Conservation (phyloP, 2,797 vertebrate species). For the Limosa lapponica region DNA sequence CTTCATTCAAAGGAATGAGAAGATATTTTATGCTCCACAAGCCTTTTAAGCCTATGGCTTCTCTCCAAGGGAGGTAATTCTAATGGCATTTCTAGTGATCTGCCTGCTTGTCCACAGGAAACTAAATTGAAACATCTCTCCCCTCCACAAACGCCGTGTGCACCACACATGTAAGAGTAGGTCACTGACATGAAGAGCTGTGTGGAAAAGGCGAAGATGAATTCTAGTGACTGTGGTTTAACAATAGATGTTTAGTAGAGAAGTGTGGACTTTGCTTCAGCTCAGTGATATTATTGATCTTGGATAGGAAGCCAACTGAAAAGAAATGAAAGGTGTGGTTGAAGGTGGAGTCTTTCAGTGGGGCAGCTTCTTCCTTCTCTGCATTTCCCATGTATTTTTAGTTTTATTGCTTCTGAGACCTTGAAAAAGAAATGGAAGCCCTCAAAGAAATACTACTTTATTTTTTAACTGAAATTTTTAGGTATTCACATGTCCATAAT, state of each 20-base stretch:
- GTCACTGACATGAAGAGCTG: not conserved
- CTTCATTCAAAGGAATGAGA: conserved; percentile 46
- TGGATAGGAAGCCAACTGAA: not conserved
- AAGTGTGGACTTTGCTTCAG: not conserved
- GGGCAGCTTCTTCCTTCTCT: not conserved
- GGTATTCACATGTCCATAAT: not conserved
- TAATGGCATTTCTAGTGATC: conserved; percentile 11
- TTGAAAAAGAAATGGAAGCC: not conserved
- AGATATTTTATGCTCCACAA: conserved; percentile 14
- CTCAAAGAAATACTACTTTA: not conserved
- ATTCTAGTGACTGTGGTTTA: not conserved
- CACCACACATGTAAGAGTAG: not conserved
- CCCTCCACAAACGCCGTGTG: not conserved
- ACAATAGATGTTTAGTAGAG: not conserved
- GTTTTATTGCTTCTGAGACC: not conserved
- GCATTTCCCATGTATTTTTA: not conserved
- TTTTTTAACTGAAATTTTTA: not conserved
- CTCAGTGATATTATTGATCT: not conserved
- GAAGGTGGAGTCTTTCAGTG: not conserved
- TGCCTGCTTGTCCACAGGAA: not conserved
- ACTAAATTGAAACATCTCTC: not conserved
- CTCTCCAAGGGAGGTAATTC: conserved; percentile 27
- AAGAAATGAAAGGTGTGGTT: not conserved
- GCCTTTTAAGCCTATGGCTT: conserved; percentile 27
- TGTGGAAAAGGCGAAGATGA: not conserved